phyloP scores from a whole-genome alignment of 2,113 vertebrate genomes.

The Caranx melampygus region DNA sequence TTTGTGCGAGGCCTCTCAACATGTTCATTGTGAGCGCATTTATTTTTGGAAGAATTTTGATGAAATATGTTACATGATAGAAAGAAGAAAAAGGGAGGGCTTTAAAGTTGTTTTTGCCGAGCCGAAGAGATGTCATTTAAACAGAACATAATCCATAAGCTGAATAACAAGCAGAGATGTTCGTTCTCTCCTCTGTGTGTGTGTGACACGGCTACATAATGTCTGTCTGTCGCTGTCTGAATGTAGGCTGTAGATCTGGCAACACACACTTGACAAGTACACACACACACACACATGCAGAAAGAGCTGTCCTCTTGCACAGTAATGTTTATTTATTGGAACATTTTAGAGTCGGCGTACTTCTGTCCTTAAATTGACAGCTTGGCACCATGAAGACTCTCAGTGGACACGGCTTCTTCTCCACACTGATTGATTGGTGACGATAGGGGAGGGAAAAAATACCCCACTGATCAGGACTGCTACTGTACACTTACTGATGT shows the following conservation, averaged over 20 bases:
- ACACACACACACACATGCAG: slow-evolving; percentile 24
- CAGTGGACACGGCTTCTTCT: slow-evolving; percentile 56
- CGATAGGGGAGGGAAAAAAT: slow-evolving; percentile 24
- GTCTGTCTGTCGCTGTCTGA: slow-evolving; percentile 74
- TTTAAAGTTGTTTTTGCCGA: slow-evolving; percentile 79
- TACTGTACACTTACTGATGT: slow-evolving; percentile 38
- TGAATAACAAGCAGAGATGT: slow-evolving; percentile 74
- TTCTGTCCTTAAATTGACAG: slow-evolving; percentile 74
- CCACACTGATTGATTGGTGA: slow-evolving; percentile 64
- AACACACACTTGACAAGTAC: slow-evolving; percentile 30
- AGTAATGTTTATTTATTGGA: slow-evolving; percentile 74
- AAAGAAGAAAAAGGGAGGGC: slow-evolving; percentile 33
- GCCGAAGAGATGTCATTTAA: slow-evolving; percentile 78
- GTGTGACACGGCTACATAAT: slow-evolving; percentile 70
- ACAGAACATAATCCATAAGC: slow-evolving; percentile 80
- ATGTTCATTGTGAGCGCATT: slow-evolving; percentile 57
- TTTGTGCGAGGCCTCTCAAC: slow-evolving; percentile 48
- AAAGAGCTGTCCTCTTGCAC: slow-evolving; percentile 61
- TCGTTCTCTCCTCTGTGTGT: slow-evolving; percentile 56
- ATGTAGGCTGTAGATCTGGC: slow-evolving; percentile 72
- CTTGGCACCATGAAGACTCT: slow-evolving; percentile 61
- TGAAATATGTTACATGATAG: slow-evolving; percentile 68
- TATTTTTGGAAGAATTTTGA: slow-evolving; percentile 67
- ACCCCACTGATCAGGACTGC: slow-evolving; percentile 24
- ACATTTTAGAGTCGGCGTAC: slow-evolving; percentile 65